Evolutionary conservation across 2,797 vertebrate species (phyloP).

Genomic region (Meda fulgida): DNA sequence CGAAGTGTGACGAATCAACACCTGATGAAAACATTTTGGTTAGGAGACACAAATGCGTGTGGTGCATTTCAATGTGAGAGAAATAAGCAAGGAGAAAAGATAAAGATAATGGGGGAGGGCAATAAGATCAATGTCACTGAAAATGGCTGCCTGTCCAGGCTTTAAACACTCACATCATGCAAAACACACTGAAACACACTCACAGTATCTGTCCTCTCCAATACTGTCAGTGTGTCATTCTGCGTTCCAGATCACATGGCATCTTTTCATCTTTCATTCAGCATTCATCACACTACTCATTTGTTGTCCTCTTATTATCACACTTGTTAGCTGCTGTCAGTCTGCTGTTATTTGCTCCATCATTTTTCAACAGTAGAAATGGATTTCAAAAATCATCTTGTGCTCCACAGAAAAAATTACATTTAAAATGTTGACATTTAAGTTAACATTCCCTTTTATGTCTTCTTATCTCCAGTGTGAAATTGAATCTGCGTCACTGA

Average conservation of each 20-base stretch:
- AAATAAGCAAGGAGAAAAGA: not conserved
- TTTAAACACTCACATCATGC: not conserved
- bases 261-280: slow-evolving; percentile 13
- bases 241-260: not conserved
- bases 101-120: not conserved
- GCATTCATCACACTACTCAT: slow-evolving; percentile 15
- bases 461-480: not conserved
- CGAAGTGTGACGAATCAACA: slow-evolving; percentile 19
- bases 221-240: slow-evolving; percentile 10
- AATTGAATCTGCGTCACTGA: slow-evolving; percentile 5
- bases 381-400: not conserved
- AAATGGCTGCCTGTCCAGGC: slow-evolving; percentile 17
- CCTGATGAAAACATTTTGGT: slow-evolving; percentile 6
- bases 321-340: not conserved
- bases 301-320: not conserved
- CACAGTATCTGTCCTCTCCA: not conserved
- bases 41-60: slow-evolving; percentile 6
- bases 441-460: not conserved
- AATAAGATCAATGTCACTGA: slow-evolving; percentile 9
- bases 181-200: not conserved
- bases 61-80: slow-evolving; percentile 14
- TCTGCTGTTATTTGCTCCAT: not conserved
- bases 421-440: not conserved
- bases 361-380: not conserved
- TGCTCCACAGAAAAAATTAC: not conserved